These are phyloP conservation scores for Martes martes DNA, from an alignment of 2,113 vertebrate genomes.

Conservation along the genomic window DNA sequence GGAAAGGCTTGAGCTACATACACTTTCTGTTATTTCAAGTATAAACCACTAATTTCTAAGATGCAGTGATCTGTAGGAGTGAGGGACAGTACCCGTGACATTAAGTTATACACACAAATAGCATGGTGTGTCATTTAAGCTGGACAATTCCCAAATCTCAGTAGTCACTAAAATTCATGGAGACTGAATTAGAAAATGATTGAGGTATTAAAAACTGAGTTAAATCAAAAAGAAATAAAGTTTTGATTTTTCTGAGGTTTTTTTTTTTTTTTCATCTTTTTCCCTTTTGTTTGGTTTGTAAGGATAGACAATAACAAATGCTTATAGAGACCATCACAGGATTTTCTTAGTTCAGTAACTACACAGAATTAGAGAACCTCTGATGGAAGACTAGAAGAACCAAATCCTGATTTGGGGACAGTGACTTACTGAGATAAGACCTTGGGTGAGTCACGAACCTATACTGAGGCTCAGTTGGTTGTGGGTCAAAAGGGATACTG, in stretches of 20 bases:
- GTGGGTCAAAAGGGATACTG: not conserved
- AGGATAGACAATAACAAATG: not conserved
- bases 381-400: not conserved
- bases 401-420: not conserved
- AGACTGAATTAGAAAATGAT: not conserved
- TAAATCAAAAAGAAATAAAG: not conserved
- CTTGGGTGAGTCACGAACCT: not conserved
- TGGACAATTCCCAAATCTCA: not conserved
- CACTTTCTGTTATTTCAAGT: not conserved
- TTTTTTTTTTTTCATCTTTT: not conserved
- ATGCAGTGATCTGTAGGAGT: not conserved
- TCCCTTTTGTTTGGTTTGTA: not conserved
- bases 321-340: not conserved
- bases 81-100: not conserved
- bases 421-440: not conserved
- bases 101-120: not conserved
- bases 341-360: not conserved
- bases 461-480: not conserved
- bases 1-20: not conserved
- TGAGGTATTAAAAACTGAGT: not conserved
- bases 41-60: not conserved
- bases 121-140: not conserved
- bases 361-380: not conserved
- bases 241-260: not conserved
- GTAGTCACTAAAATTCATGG: not conserved